Conservation (phyloP, 2,888 invertebrate species). For the Epistrophe eligans region DNA sequence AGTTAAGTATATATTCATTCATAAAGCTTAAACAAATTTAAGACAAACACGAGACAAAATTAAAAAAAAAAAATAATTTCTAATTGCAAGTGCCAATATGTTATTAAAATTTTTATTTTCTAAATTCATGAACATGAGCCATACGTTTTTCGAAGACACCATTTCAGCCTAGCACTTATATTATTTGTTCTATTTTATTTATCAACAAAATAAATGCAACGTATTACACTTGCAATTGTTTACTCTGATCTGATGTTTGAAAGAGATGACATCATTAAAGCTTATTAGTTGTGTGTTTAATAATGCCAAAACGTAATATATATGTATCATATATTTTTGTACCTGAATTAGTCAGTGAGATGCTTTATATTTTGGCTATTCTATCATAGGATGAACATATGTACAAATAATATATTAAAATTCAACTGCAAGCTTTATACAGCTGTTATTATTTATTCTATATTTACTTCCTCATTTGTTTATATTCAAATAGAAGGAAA, state of each 20-base stretch:
- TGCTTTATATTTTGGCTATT: no score
- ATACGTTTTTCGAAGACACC: conserved; percentile 1
- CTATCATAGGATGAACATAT: no score
- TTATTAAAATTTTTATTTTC: background rate
- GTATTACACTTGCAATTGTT: conserved; percentile 16
- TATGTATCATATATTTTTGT: background rate
- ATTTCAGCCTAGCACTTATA: background rate
- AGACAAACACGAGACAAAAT: background rate
- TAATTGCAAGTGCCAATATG: conserved; percentile 25
- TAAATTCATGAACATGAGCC: conserved; percentile 18
- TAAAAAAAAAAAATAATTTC: background rate
- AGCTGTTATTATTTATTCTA: no score
- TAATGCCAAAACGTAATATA: background rate
- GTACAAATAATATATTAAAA: no score
- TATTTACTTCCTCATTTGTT: no score
- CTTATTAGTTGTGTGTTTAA: conserved; percentile 27
- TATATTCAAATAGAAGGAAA: no score
- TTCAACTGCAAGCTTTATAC: no score
- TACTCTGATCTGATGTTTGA: background rate
- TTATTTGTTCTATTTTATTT: background rate
- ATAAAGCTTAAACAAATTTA: background rate
- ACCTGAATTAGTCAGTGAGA: no score
- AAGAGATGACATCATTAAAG: conserved; percentile 57
- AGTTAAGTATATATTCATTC: conserved; percentile 34
- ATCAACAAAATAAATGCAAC: conserved; percentile 6